These are phyloP conservation scores for Ophioninae sp. DNA, from an alignment of 2,888 invertebrate genomes.

Conservation along the genomic window DNA sequence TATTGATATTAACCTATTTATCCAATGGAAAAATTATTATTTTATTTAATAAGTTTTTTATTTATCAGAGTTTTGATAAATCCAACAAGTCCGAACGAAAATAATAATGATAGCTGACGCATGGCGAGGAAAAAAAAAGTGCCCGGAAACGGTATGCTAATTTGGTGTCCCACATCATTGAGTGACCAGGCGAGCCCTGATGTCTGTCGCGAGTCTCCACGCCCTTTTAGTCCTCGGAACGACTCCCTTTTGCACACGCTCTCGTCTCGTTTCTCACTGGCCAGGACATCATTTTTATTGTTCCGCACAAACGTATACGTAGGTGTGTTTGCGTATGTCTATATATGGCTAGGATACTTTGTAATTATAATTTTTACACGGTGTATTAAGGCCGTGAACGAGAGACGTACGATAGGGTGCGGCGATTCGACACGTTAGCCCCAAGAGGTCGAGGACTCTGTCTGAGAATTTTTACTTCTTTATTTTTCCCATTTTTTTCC, in stretches of 20 bases:
- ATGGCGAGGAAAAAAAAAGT: slow-evolving; percentile 23
- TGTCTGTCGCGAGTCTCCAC: slow-evolving; percentile 53
- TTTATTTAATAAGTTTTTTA: background rate
- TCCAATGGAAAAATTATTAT: too few species aligned
- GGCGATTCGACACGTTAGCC: slow-evolving; percentile 51
- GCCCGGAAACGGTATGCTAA: slow-evolving; percentile 68
- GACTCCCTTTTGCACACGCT: slow-evolving; percentile 46
- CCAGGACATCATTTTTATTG: slow-evolving; percentile 45
- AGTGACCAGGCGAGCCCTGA: slow-evolving; percentile 43
- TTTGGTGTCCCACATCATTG: slow-evolving; percentile 64
- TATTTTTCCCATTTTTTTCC: background rate
- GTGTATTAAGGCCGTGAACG: slow-evolving; percentile 70
- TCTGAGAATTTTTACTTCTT: slow-evolving; percentile 9
- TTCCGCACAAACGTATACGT: background rate
- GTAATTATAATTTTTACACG: slow-evolving; percentile 76
- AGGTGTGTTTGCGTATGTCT: background rate
- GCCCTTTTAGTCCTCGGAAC: slow-evolving; percentile 54
- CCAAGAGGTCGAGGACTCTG: slow-evolving; percentile 40
- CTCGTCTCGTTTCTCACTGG: slow-evolving; percentile 48
- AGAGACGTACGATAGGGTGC: slow-evolving; percentile 63
- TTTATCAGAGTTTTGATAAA: background rate
- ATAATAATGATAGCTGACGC: background rate
- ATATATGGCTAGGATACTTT: slow-evolving; percentile 53
- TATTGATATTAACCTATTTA: too few species aligned
- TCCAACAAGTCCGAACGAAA: background rate